These are phyloP conservation scores for Neoseiulus cucumeris DNA, from an alignment of 1,140 invertebrate species.

Conservation along the genomic window DNA sequence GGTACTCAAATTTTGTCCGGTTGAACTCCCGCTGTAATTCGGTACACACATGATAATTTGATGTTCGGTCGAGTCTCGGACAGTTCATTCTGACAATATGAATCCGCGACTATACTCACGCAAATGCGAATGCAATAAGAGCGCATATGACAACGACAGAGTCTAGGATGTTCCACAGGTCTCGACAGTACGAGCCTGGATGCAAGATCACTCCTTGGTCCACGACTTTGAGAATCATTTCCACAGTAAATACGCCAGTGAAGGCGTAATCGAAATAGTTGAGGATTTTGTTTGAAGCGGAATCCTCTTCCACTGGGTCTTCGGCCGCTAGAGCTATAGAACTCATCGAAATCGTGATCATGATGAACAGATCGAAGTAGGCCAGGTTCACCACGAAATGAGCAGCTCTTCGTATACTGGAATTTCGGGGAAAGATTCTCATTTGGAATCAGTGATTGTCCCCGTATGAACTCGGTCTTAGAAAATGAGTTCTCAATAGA, in stretches of 20 bases:
- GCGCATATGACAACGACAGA: constrained; percentile 47
- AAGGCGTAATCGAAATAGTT: constrained; percentile 99
- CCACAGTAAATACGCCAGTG: constrained; percentile 96
- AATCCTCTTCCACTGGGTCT: constrained; percentile 85
- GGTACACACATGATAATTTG: background rate
- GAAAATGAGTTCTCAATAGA: no score
- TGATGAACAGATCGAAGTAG: constrained; percentile 99
- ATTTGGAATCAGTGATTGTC: no score
- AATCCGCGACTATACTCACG: constrained; percentile 29
- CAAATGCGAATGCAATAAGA: constrained; percentile 42
- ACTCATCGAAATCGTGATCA: constrained; percentile 92
- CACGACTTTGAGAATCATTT: constrained; percentile 72
- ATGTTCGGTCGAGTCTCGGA: no score
- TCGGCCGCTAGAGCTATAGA: constrained; percentile 96
- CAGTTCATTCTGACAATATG: no score
- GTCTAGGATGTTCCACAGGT: constrained; percentile 49
- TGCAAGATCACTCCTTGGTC: constrained; percentile 45
- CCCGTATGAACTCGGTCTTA: no score
- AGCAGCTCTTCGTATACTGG: constrained; percentile 64
- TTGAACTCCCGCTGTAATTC: constrained; percentile 25
- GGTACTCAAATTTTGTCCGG: constrained; percentile 74
- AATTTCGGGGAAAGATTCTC: no score
- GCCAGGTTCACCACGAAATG: constrained; percentile 95
- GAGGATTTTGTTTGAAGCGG: constrained; percentile 57
- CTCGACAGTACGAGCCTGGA: constrained; percentile 44